Evolutionary conservation across 1,140 invertebrate genomes (phyloP), one percentile per base, ranked within the genome.

Genomic region (Achatina immaculata): DNA sequence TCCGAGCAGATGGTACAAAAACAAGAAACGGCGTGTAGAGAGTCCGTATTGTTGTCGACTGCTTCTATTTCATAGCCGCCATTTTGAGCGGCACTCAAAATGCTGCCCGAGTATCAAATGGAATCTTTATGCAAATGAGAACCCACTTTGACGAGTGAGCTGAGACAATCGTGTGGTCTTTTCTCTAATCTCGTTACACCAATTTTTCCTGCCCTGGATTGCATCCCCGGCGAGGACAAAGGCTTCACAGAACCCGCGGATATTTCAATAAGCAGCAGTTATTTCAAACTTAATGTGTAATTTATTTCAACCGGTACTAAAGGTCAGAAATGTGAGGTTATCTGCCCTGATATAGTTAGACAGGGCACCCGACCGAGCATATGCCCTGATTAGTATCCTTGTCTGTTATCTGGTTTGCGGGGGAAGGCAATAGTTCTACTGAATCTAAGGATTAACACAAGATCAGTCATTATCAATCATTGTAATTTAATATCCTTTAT

Each of bases 51-150:
- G 71, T 73, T 34, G 24, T 43, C 43, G 71, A n/a, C 14, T 73
- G 71, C 71, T 73, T 48, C 71, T 21, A 34, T 73, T 73, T 45
- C 71, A 45, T 48, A 19, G 71, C 71, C 9, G 71, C 71, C 71
- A 73, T 73, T 73, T 73, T 73, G 19, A 73, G 43, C 43, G n/a
- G n/a, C 71, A 43, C 40, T 48, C 43, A 34, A 48, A 73, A 48
- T 31, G n/a, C 36, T 4, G 48, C 71, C 43, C 71, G 11, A 11
- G 9, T 51, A 45, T 51, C 71, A 73, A 73, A 73, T 73, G 71
- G 71, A 73, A 73, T 73, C 42, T 73, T 73, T 73, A 73, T 73
- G 71, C 43, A 73, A 73, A 73, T 73, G 43, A 28, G 71, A 43
- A n/a, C 40, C 1, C n/a, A 7, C 31, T n/a, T 62, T 9, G 58